A percentile compares a stretch with the other conserved stretches of the same genome.
These are phyloP conservation scores for Callaeas wilsoni DNA, from an alignment of 2,113 vertebrate genomes.

Conservation along the genomic window DNA sequence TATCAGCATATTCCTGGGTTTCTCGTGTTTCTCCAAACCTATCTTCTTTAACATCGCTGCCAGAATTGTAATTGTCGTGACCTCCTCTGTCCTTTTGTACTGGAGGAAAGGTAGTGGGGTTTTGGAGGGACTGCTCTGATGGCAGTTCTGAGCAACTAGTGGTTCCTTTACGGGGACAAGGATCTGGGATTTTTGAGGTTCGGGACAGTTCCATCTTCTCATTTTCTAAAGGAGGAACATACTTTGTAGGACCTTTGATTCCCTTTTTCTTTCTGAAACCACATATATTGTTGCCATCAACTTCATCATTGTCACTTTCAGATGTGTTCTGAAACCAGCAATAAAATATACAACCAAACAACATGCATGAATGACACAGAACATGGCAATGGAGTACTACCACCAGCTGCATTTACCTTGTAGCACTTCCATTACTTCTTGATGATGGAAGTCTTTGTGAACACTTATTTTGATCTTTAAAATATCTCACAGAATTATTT, in stretches of 20 bases:
- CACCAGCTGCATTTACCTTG: neutral
- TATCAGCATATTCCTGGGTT: neutral
- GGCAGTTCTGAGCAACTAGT: neutral
- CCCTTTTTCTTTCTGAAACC: slow-evolving; percentile 76
- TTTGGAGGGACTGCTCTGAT: slow-evolving; percentile 33
- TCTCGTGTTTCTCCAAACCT: neutral
- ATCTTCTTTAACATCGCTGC: neutral
- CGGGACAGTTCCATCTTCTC: slow-evolving; percentile 56
- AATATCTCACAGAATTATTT: neutral
- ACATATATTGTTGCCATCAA: slow-evolving; percentile 76
- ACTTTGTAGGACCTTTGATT: slow-evolving; percentile 67
- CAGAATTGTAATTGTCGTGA: neutral
- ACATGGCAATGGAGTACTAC: neutral
- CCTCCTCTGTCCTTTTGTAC: neutral
- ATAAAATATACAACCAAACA: slow-evolving; percentile 57
- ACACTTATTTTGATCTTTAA: neutral
- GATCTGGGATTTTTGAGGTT: slow-evolving; percentile 45
- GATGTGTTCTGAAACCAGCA: slow-evolving; percentile 72
- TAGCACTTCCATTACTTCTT: neutral
- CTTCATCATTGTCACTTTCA: slow-evolving; percentile 74
- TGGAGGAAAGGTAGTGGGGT: neutral
- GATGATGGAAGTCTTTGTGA: neutral
- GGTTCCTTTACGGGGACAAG: neutral
- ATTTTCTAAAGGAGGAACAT: slow-evolving; percentile 54
- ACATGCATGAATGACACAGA: neutral